Conservation (phyloP, 2,113 vertebrate genomes). For the Isichthys henryi region DNA sequence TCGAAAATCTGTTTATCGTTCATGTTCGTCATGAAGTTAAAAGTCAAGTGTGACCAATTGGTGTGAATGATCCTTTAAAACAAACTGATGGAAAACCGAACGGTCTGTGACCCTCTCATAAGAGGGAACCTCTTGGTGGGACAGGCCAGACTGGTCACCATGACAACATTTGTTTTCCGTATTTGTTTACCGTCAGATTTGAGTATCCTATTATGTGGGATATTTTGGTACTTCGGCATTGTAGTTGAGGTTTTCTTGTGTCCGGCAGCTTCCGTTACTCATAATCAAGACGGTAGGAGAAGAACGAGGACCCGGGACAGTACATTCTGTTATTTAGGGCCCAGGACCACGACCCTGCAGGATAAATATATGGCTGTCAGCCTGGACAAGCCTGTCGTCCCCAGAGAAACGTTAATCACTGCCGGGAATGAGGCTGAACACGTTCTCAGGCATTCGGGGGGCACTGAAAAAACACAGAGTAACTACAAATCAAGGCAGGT, state of each 20-base stretch:
- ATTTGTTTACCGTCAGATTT: background rate
- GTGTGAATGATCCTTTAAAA: background rate
- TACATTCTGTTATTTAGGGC: slow-evolving; percentile 2
- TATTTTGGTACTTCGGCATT: background rate
- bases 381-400: background rate
- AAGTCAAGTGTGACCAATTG: background rate
- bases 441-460: background rate
- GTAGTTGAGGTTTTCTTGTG: background rate
- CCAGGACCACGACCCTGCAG: slow-evolving; percentile 12
- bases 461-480: background rate
- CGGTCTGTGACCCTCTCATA: background rate
- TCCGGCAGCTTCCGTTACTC: slow-evolving; percentile 6
- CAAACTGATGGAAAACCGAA: background rate
- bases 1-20: background rate
- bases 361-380: slow-evolving; percentile 10
- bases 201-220: background rate
- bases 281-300: background rate
- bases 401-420: slow-evolving; percentile 15
- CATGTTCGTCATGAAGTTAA: background rate
- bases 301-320: background rate
- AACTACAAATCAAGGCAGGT: background rate
- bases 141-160: background rate
- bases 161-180: background rate
- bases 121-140: background rate
- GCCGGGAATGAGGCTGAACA: background rate